These are phyloP conservation scores for Mnemiopsis leidyi DNA, from an alignment of 37 sponge, comb jelly and placozoan genomes.

Conservation along the genomic window DNA sequence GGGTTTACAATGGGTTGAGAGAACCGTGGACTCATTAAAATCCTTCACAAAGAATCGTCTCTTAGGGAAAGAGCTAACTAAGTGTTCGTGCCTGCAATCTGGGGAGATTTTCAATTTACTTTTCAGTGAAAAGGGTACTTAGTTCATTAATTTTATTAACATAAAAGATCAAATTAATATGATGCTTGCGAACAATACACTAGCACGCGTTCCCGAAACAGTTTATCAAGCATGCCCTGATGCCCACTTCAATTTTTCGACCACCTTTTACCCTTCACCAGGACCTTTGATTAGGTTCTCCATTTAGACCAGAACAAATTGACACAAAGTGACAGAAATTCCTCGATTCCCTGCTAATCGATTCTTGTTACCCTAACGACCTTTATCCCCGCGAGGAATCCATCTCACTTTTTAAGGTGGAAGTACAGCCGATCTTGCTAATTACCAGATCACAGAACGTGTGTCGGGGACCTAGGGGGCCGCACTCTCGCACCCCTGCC, in stretches of 20 bases:
- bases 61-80: background rate
- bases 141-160: background rate
- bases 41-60: background rate
- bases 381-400: background rate
- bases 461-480: background rate
- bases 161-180: background rate
- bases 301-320: too few species aligned
- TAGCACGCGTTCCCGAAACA: background rate
- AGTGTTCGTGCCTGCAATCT: too few species aligned
- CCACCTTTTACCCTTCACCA: background rate
- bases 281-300: too few species aligned
- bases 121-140: background rate
- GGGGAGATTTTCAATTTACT: background rate
- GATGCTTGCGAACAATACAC: background rate
- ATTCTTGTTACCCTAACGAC: background rate
- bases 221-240: background rate
- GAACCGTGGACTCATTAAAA: background rate
- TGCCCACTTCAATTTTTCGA: background rate
- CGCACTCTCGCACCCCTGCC: background rate
- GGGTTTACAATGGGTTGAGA: background rate
- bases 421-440: background rate
- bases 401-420: background rate
- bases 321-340: too few species aligned
- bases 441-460: background rate
- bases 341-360: background rate